Evolutionary conservation across 2,113 vertebrate genomes (phyloP), one percentile per base, ranked within the genome.

Genomic region (Abramis brama): DNA sequence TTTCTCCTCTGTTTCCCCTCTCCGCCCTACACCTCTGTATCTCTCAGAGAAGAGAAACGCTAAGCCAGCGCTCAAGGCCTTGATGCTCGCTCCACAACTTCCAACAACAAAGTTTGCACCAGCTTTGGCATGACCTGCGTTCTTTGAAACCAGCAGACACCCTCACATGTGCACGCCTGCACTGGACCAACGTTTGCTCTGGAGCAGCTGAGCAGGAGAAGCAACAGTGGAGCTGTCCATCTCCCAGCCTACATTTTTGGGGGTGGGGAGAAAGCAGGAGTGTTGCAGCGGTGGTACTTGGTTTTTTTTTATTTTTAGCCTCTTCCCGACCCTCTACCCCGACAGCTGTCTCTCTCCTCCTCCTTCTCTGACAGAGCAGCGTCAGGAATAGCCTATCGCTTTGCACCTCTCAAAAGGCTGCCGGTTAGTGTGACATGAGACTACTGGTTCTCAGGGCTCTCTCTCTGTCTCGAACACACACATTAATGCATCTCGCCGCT

Each of bases 291-390:
- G 81, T 59, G 82, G 87, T 79, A 83, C 71, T 84, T 66, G 73
- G 59, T 0, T 57, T 0, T 43, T 10, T 33, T 90, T 95, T 97
- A 96, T 96, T 96, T 97, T 96, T 97, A 96, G 90, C 86, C 86
- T 74, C 33, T 45, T 86, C 81, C 81, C 89, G 82, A 84, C 73
- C 85, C 85, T 73, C 77, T 95, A 94, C 96, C 94, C 86, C 90
- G 92, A 92, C 96, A 97, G 96, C 96, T 97, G 97, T 97, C 95
- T 93, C 90, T 0, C 45, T 73, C 66, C 60, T 82, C 85, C 70
- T 50, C 79, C 82, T 87, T 87, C 87, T 92, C 91, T 90, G 86
- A 89, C 87, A 86, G 88, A 89, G 82, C 87, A 19, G 68, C 45
- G 90, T 93, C 92, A 93, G 92, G 92, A 94, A 94, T 94, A 94